Evolutionary conservation across 2,888 invertebrate species (phyloP), one percentile per base, ranked within the genome.

Genomic region (Deladenus siricidicola): DNA sequence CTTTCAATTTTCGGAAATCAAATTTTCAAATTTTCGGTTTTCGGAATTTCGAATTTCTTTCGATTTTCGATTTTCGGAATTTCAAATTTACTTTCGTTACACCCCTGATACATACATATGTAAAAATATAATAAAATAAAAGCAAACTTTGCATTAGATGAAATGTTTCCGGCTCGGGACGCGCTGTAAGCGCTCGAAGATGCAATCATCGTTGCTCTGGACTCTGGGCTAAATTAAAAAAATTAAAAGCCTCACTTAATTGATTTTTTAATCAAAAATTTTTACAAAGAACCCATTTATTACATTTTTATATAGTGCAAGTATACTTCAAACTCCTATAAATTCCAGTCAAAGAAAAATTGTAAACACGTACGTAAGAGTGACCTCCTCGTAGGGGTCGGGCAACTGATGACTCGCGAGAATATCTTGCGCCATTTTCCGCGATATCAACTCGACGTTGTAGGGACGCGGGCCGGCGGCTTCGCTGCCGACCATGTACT

Each of bases 391-490:
- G 19, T 64, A 56, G 0, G 75, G 70, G 59, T 75, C 71, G 10
- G 75, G 75, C 48, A 75, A 48, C 24, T 67, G 66, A 48, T 70
- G 64, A 34, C 61, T 62, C 1, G 73, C 62, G 4, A 74, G 60
- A 1, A 74, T 68, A 30, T 61, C 71, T 56, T 77, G 76, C 6
- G 78, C 78, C 8, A 69, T 73, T 8, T 64, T 62, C 26, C 78
- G 53, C 10, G 72, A 65, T 50, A 78, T 69, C 30, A 70, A 64
- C 51, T 72, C 72, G 8, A 78, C 76, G 56, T 78, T 75, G 61
- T 77, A 78, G 1, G 78, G 78, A 17, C 75, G 60, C 14, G 78
- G 78, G 1, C 74, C 73, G 3, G 67, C 66, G 14, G 69, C 64
- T 6, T 60, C 54, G 24, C 66, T 68, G 54, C 71, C 71, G 45